Evolutionary conservation across 1,140 invertebrate species (phyloP), one percentile per base, ranked within the genome.

Genomic region (Drosophila parvula): DNA sequence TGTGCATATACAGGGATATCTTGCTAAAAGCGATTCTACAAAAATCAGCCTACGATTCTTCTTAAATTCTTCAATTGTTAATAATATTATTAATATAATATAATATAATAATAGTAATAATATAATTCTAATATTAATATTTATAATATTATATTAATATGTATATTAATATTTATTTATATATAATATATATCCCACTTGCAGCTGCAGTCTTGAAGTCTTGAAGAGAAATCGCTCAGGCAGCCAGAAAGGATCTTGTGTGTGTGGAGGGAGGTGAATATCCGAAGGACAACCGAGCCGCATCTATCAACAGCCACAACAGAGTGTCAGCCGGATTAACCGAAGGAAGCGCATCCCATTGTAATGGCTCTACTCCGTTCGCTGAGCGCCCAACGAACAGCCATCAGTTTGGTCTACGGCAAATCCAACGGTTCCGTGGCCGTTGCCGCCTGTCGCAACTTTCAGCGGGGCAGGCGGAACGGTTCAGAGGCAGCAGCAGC

Each of bases 301-400:
- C 47, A 50, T 32, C 28, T 55, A 28, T 28, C 12, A 18, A 53
- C 47, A 58, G 40, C 32, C 40, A 51, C 51, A 68, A 32, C 28
- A 50, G n/a, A 28, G n/a, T 14, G 62, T 36, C 47, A 67, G 68
- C 57, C 50, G 48, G 48, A 47, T 50, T 38, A 43, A 30, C 28
- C 38, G 6, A 41, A 38, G 51, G 8, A 6, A 55, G 34, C 51
- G 34, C 51, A 55, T 53, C 34, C 45, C 59, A 58, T 75, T 92
- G 90, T 91, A 83, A 92, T 92, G 91, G 91, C 91, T 89, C 85
- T 91, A 80, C 80, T 92, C 75, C 91, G 91, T 84, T 90, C 85
- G 34, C 58, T 91, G 62, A 84, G 79, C 84, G 78, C 80, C 69
- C 82, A 90, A 67, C 91, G 91, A 78, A 82, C 90, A 73, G 70